phyloP scores from a whole-genome alignment of 2,888 invertebrate species.

The Ophion ellenae region DNA sequence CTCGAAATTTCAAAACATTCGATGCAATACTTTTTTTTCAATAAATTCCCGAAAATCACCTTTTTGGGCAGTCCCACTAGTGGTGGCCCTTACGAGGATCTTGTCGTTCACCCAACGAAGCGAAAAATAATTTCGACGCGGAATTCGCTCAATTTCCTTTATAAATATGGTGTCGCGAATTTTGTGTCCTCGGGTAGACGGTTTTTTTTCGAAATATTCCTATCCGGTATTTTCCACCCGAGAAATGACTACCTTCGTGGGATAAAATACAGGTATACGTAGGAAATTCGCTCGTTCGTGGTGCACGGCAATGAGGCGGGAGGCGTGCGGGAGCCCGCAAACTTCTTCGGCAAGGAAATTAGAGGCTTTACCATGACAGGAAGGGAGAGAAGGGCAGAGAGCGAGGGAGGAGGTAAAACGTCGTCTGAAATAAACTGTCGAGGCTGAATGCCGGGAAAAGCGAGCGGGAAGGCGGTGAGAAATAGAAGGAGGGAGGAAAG shows the following conservation, averaged over 20 bases:
- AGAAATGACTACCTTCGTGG: background rate
- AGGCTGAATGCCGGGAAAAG: conserved; percentile 39
- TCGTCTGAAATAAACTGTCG: conserved; percentile 71
- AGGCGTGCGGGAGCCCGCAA: conserved; percentile 54
- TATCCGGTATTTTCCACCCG: background rate
- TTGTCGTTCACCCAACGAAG: no score
- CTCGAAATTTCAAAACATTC: no score
- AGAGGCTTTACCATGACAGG: conserved; percentile 68
- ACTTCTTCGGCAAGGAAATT: conserved; percentile 74
- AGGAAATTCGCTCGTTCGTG: conserved; percentile 24
- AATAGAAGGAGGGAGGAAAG: conserved; percentile 39
- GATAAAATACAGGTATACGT: conserved; percentile 18
- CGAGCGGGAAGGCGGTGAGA: conserved; percentile 38
- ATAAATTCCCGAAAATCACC: no score
- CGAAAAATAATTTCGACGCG: no score
- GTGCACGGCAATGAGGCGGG: conserved; percentile 63
- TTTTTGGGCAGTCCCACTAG: no score
- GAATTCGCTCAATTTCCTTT: background rate
- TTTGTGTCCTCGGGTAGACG: background rate
- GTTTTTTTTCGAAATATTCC: background rate
- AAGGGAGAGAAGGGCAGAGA: conserved; percentile 27
- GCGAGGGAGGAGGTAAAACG: conserved; percentile 57
- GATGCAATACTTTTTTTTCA: no score
- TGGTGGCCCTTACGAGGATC: no score
- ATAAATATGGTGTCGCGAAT: background rate